Base-by-base conservation (phyloP, 2,113 vertebrate species). In the Colaptes auratus region DNA sequence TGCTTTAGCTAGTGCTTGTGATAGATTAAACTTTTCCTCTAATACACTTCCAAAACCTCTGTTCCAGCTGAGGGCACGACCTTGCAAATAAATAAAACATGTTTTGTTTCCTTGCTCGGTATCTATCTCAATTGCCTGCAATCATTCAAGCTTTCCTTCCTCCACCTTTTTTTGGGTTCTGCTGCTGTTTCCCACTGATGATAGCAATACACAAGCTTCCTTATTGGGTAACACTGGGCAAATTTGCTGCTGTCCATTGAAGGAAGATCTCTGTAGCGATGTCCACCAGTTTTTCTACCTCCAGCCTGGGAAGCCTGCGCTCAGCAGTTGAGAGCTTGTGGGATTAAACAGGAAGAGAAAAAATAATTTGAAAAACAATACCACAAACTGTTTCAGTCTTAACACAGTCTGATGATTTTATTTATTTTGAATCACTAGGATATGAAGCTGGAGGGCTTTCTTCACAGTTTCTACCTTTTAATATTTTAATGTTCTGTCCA, bases 21-120 rank as follows among this genome's bases (percentile, higher is more conserved):
- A 75, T 46, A 82, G 58, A 86, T 94, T 60, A 91, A 86, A 84
- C 46, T 92, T 88, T 91, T 86, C 73, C 77, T 93, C 80, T 92
- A 65, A 75, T 69, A 65, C 24, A 55, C 8, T 90, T 81, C 85
- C 82, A 88, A 72, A 93, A 81, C 74, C 82, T 93, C 92, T 63
- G 35, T 72, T 95, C 58, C 89, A 94, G 76, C 66, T 92, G 80
- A 86, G 90, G 80, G 65, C 82, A 88, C 13, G 59, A 86, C 96
- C 94, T 95, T 84, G 78, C 88, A 86, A 91, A 94, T 78, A 95
- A 95, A 90, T 90, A 94, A 90, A 96, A 90, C 71, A 75, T 92
- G 84, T 90, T 93, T 88, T 91, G 59, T 94, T 96, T 91, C 89
- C 16, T 1, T 63, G 60, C 85, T 88, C 76, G 44, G 14, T 64